phyloP scores from a whole-genome alignment of 92 coral and sea anemone genomes.

The Metridium senile region DNA sequence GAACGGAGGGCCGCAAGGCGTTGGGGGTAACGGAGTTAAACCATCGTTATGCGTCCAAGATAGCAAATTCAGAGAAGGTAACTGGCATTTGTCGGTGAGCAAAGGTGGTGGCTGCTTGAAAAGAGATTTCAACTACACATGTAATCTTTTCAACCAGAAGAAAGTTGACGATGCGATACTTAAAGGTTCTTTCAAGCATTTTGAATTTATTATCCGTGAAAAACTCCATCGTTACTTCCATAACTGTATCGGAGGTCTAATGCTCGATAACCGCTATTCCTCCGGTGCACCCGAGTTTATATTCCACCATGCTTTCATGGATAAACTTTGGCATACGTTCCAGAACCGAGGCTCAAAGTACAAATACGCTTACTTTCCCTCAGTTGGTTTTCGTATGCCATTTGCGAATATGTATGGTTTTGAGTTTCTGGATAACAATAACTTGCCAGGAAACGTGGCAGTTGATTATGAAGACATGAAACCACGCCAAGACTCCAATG shows the following conservation, averaged over 20 bases:
- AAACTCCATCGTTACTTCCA: slow-evolving; percentile 49
- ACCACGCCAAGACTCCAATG: not conserved
- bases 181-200: slow-evolving; percentile 24
- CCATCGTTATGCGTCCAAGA: slow-evolving; percentile 36
- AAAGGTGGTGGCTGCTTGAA: slow-evolving; percentile 62
- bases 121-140: slow-evolving; percentile 33
- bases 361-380: slow-evolving; percentile 47
- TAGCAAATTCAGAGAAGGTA: slow-evolving; percentile 55
- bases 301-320: slow-evolving; percentile 65
- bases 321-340: slow-evolving; percentile 74
- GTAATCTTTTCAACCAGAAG: slow-evolving; percentile 20
- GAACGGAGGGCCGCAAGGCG: slow-evolving; percentile 55
- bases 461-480: slow-evolving; percentile 38
- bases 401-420: slow-evolving; percentile 36
- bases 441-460: slow-evolving; percentile 54
- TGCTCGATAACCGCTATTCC: slow-evolving; percentile 37
- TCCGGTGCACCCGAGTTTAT: slow-evolving; percentile 60
- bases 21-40: slow-evolving; percentile 49
- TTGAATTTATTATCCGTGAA: slow-evolving; percentile 43
- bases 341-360: slow-evolving; percentile 33
- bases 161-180: not conserved
- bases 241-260: slow-evolving; percentile 52
- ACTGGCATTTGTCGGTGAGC: slow-evolving; percentile 23
- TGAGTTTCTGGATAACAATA: slow-evolving; percentile 39
- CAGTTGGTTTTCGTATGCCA: slow-evolving; percentile 43